phyloP scores from a whole-genome alignment of 2,113 vertebrate species.

The Chelonoidis abingdonii region DNA sequence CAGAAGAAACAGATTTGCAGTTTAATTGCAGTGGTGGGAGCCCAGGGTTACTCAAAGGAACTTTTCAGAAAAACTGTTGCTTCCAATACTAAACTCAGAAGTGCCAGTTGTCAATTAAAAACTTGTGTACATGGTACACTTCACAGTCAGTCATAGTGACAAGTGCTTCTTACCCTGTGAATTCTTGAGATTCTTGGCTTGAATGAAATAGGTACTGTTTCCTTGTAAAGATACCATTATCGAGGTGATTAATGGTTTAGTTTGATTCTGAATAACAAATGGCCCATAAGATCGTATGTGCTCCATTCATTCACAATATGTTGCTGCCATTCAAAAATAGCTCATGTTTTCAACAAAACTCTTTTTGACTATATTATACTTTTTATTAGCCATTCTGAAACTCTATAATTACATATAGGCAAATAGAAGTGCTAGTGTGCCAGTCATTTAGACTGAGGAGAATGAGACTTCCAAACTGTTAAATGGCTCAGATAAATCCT shows the following conservation, averaged over 20 bases:
- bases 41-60: not conserved
- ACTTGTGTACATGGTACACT: not conserved
- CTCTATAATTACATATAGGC: not conserved
- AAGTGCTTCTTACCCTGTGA: not conserved
- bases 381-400: not conserved
- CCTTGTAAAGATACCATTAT: not conserved
- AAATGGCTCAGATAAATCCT: not conserved
- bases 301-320: not conserved
- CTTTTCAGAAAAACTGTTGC: not conserved
- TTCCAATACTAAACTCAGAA: not conserved
- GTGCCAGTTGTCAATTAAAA: not conserved
- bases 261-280: constrained; percentile 4
- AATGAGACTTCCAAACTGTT: not conserved
- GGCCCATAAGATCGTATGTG: not conserved
- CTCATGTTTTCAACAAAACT: not conserved
- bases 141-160: not conserved
- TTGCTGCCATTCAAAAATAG: not conserved
- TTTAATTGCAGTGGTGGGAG: not conserved
- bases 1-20: not conserved
- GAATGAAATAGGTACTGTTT: not conserved
- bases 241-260: not conserved
- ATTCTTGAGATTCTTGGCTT: not conserved
- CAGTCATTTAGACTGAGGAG: not conserved
- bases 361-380: not conserved
- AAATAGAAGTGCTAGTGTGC: not conserved